These are phyloP conservation scores for Dione vanillae DNA, from an alignment of 2,888 invertebrate genomes.

Conservation along the genomic window DNA sequence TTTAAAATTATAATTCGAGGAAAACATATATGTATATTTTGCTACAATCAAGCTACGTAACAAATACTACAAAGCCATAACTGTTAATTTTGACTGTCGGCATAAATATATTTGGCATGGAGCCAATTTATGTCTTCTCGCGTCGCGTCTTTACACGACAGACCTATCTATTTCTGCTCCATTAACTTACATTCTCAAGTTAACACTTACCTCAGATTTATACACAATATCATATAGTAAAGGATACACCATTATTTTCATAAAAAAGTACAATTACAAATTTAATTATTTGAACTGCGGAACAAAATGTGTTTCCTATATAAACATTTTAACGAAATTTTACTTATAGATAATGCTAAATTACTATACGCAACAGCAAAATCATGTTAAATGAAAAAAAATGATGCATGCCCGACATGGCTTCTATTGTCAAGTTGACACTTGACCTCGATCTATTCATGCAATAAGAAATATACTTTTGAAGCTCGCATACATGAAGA, in stretches of 20 bases:
- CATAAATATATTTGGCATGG: conserved; percentile 33
- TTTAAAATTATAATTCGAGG: not conserved
- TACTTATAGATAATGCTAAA: too few species aligned
- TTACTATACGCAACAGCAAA: not conserved
- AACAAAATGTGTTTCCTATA: too few species aligned
- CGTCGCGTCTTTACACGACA: conserved; percentile 39
- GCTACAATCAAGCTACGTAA: not conserved
- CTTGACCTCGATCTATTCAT: conserved; percentile 43
- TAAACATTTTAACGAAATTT: too few species aligned
- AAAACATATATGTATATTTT: not conserved
- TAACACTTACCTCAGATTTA: conserved; percentile 50
- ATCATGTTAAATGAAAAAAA: not conserved
- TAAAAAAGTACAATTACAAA: too few species aligned
- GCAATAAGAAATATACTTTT: conserved; percentile 29
- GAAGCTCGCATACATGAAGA: not conserved
- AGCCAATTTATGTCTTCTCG: conserved; percentile 36
- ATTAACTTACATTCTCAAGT: conserved; percentile 53
- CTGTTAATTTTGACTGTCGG: conserved; percentile 32
- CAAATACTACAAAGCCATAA: not conserved
- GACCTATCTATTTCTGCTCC: conserved; percentile 49
- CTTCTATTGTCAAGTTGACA: conserved; percentile 34
- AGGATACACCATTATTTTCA: not conserved
- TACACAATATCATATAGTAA: not conserved
- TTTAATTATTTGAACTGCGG: too few species aligned
- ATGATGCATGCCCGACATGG: conserved; percentile 36